These are phyloP conservation scores for Tretioscincus oriximinensis DNA, from an alignment of 2,113 vertebrate species.

Conservation along the genomic window DNA sequence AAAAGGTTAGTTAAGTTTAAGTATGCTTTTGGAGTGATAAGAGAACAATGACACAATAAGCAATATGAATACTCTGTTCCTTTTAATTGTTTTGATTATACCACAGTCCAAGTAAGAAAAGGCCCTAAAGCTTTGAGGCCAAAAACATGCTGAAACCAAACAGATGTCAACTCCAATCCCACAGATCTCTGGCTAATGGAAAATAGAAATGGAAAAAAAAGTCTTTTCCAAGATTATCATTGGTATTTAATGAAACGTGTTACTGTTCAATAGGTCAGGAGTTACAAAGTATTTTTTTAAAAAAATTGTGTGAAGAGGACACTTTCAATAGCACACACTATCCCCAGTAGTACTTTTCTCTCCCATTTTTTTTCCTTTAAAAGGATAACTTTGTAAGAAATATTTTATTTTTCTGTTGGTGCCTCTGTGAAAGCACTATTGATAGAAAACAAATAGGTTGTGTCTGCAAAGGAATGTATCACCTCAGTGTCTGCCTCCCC, in stretches of 20 bases:
- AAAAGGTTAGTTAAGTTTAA: too few species aligned
- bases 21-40: too few species aligned
- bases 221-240: background rate
- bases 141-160: background rate
- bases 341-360: conserved; percentile 12
- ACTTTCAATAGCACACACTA: background rate
- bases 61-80: too few species aligned
- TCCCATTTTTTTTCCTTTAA: background rate
- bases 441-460: conserved; percentile 13
- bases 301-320: conserved; percentile 23
- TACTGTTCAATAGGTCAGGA: background rate
- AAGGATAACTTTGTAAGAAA: conserved; percentile 6
- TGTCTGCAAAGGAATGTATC: background rate
- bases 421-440: conserved; percentile 20
- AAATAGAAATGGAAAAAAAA: background rate
- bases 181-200: background rate
- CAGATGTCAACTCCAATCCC: background rate
- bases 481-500: background rate
- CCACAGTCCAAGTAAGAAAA: too few species aligned
- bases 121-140: too few species aligned
- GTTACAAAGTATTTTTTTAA: background rate
- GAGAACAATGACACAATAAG: too few species aligned
- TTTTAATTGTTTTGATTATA: too few species aligned
- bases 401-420: conserved; percentile 8
- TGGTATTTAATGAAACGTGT: background rate